Evolutionary conservation across 1,140 invertebrate genomes (phyloP).

Genomic region (Drosophila melanica): DNA sequence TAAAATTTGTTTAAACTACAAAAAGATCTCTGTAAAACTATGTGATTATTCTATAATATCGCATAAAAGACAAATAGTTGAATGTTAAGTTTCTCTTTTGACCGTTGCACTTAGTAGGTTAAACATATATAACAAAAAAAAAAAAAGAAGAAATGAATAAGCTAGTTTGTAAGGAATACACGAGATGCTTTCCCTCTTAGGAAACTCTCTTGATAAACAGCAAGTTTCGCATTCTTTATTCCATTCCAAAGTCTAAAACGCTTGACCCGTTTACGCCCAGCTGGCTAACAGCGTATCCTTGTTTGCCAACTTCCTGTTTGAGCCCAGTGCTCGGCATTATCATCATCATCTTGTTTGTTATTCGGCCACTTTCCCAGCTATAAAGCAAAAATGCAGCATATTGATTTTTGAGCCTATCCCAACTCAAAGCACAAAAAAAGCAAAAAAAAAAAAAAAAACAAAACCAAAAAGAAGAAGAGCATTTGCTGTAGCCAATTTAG

Average conservation of each 20-base stretch:
- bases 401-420: conserved; percentile 48
- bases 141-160: no score
- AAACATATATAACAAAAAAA: no score
- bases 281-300: conserved; percentile 14
- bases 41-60: no score
- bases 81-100: no score
- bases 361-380: background rate
- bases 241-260: background rate
- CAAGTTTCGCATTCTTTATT: background rate
- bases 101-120: no score
- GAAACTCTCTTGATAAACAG: background rate
- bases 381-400: conserved; percentile 35
- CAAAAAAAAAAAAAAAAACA: background rate
- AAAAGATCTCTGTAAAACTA: no score
- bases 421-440: conserved; percentile 18
- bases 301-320: conserved; percentile 33
- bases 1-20: no score
- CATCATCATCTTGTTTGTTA: background rate
- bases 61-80: no score
- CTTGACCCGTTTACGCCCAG: conserved; percentile 35
- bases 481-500: conserved; percentile 38
- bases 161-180: no score
- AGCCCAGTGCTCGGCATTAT: background rate
- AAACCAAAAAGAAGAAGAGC: background rate
- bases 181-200: background rate